Evolutionary conservation across 1,140 invertebrate genomes (phyloP), one percentile per base, ranked within the genome.

Genomic region (Gryon sp.): DNA sequence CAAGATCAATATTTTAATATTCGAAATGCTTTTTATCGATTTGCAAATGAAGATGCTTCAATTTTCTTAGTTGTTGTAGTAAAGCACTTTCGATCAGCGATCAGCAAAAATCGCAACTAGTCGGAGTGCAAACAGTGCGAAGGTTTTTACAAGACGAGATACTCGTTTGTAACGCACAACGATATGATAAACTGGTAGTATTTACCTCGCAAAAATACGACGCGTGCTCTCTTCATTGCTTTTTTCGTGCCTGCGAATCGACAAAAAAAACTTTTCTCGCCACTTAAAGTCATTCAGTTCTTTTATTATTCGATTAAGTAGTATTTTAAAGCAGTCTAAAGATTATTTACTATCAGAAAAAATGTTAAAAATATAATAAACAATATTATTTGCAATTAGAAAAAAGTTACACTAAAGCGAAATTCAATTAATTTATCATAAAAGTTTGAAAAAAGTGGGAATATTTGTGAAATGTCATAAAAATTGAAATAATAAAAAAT

Each of bases 171-270:
- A 20, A 41, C 40, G 18, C 16, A 40, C 73, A 59, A 60, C 79
- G 80, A 78, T 80, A 78, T 81, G 81, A 81, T 78, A 82, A 81
- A 81, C 68, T 59, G 52, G 55, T 68, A 78, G 81, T 78, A 78
- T 80, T 81, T 73, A 76, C 75, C 63, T 76, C 72, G 32, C 78
- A 50, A 68, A 50, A 65, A 79, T 79, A 79, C 62, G 41, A 53
- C 34, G 43, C 55, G 50, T 24, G 41, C 12, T 20, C 41, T 2
- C 19, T 9, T 18, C 19, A 22, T 7, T 19, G 4, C 19, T 41
- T 22, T 9, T 8, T 24, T 45, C 41, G 4, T 8, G 2, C 41
- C 20, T 24, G 9, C 7, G 5, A 8, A 5, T n/a, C 19, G 19
- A 11, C 9, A 12, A 45, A 45, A 20, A n/a, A 45, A 9, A 22